Conservation (phyloP, 2,888 invertebrate genomes). For the Drosophila yooni region DNA sequence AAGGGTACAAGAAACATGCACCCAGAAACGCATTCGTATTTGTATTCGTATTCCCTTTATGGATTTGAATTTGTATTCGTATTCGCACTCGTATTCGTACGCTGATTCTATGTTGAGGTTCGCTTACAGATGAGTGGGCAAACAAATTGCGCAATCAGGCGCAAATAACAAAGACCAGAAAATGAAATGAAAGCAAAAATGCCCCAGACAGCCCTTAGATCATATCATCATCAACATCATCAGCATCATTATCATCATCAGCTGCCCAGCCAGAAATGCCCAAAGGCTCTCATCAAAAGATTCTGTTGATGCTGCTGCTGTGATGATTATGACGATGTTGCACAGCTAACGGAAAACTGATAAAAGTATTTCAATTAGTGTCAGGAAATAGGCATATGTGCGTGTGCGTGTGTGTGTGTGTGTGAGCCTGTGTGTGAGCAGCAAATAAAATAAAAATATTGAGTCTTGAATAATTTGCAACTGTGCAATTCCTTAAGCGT, state of each 20-base stretch:
- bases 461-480: conserved; percentile 66
- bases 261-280: conserved; percentile 33
- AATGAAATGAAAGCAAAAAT: conserved; percentile 57
- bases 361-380: conserved; percentile 80
- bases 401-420: conserved; percentile 1
- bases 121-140: conserved; percentile 66
- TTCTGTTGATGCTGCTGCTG: conserved; percentile 8
- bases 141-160: conserved; percentile 77
- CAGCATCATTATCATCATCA: conserved; percentile 3
- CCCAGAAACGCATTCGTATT: background rate
- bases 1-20: conserved; percentile 2
- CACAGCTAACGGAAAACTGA: conserved; percentile 52
- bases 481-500: conserved; percentile 30
- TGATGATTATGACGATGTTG: conserved; percentile 30
- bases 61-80: conserved; percentile 2
- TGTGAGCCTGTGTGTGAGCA: conserved; percentile 11
- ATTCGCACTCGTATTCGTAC: conserved; percentile 12
- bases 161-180: conserved; percentile 64
- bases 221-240: conserved; percentile 58
- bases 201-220: conserved; percentile 68
- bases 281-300: conserved; percentile 31
- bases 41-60: background rate
- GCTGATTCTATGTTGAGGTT: conserved; percentile 25
- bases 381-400: conserved; percentile 55
- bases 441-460: conserved; percentile 55